Conservation (phyloP, 2,797 vertebrate species). For the Takifugu ocellatus region DNA sequence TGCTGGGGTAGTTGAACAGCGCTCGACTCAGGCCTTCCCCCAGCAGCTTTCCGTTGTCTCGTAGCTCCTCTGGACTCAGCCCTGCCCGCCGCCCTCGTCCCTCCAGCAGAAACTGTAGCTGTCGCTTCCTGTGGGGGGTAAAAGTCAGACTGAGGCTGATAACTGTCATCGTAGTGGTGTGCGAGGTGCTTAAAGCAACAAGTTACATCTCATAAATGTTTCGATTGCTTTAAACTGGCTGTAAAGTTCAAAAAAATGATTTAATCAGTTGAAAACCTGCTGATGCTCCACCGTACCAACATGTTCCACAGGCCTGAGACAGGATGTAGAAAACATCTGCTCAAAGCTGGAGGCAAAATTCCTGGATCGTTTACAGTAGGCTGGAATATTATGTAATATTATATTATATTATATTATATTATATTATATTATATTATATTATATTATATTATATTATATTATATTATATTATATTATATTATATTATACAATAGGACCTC, state of each 20-base stretch:
- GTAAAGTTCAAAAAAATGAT: conserved; percentile 2
- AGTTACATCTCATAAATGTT: conserved; percentile 17
- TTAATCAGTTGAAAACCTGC: conserved; percentile 29
- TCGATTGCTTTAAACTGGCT: neutral
- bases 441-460: no score
- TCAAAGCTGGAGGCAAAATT: no score
- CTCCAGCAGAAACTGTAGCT: conserved; percentile 87
- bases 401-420: no score
- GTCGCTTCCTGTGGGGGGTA: conserved; percentile 81
- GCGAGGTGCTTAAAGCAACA: neutral
- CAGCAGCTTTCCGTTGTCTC: conserved; percentile 80
- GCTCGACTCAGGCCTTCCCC: conserved; percentile 85
- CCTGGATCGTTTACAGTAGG: no score
- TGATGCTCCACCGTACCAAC: conserved; percentile 53
- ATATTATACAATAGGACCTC: no score
- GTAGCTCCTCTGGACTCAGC: conserved; percentile 80
- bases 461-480: no score
- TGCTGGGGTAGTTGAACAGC: conserved; percentile 83
- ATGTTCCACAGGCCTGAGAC: conserved; percentile 25
- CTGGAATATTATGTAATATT: no score
- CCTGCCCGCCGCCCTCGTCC: conserved; percentile 84
- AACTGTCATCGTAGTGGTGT: no score
- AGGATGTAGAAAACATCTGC: no score
- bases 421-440: neutral
- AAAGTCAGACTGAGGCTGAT: conserved; percentile 5